Evolutionary conservation across 1,140 invertebrate genomes (phyloP), one percentile per base, ranked within the genome.

Genomic region (Calephelis virginiensis): DNA sequence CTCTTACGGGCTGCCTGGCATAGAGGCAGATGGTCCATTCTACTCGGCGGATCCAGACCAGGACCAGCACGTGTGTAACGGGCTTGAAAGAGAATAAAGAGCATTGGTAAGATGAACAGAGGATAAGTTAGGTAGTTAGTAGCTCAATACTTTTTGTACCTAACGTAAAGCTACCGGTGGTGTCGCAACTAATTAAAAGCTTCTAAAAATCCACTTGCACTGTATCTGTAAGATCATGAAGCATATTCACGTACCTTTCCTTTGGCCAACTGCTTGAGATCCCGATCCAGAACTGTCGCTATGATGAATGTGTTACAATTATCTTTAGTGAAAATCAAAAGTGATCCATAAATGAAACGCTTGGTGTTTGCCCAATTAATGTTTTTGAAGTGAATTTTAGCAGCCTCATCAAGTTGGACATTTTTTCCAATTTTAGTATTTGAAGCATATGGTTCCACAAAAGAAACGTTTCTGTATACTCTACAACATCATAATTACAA

Each of bases 251-350:
- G 7, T 89, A 93, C 92, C 81, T 81, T 87, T 64, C 93, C 93
- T 45, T 92, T 63, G 12, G 76, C 69, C 0, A 94, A 66, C 48
- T 82, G 71, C 47, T 92, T 78, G 0, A 73, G 43, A 48, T 95
- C 91, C 50, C 94, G 88, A 40, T 95, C 91, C 7, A 90, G 78
- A 28, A 97, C 94, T 1, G 93, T 94, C 14, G 93, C 96, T 73
- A 96, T 93, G 47, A 95, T 82, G 43, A 96, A 87, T 46, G 92
- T 93, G 40, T 92, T 82, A 81, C 96, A 97, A 62, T 94, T 91
- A 77, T 96, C 93, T 46, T 83, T 86, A 1, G 95, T 95, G 37
- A 97, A 92, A 69, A 95, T 93, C 0, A 97, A 72, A 17, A 97
- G 83, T 0, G 95, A 94, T 1, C 96, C 96, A 85, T 88, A 94